phyloP scores from a whole-genome alignment of 2,113 vertebrate genomes.

The Oplegnathus fasciatus region DNA sequence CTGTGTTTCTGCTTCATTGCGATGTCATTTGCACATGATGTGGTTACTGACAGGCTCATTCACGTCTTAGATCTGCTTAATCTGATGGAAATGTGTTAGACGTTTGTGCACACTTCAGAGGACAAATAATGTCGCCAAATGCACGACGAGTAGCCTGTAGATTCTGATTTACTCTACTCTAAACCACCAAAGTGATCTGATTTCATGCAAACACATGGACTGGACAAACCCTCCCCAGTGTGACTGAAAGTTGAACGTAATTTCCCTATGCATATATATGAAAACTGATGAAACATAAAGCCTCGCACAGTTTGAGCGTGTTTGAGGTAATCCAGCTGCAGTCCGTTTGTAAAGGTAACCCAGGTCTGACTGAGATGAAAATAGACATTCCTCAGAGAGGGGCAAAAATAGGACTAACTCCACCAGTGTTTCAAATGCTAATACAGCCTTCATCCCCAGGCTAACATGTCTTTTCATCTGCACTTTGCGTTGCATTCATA shows the following conservation, averaged over 20 bases:
- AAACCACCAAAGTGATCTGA: conserved; percentile 31
- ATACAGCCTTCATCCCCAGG: conserved; percentile 23
- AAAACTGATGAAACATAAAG: conserved; percentile 24
- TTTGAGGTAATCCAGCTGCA: conserved; percentile 29
- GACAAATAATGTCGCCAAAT: not conserved
- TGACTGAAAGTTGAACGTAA: not conserved
- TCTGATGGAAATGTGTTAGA: conserved; percentile 26
- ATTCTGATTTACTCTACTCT: conserved; percentile 31
- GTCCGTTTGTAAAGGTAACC: conserved; percentile 30
- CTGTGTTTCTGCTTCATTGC: not conserved
- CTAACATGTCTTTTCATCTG: conserved; percentile 43
- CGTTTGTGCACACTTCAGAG: not conserved
- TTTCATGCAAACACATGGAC: conserved; percentile 35
- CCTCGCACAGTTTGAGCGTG: not conserved
- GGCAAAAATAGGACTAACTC: conserved; percentile 10
- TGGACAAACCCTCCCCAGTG: not conserved
- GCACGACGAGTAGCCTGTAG: not conserved
- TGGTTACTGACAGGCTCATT: conserved; percentile 21
- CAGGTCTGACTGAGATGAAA: conserved; percentile 36
- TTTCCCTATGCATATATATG: conserved; percentile 1
- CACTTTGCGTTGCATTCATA: conserved; percentile 44
- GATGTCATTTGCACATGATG: conserved; percentile 6
- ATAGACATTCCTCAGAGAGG: conserved; percentile 35
- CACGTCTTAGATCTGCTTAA: conserved; percentile 8
- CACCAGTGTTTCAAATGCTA: conserved; percentile 54